phyloP scores from a whole-genome alignment of 2,797 vertebrate species.

The Petrocephalus sullivani region DNA sequence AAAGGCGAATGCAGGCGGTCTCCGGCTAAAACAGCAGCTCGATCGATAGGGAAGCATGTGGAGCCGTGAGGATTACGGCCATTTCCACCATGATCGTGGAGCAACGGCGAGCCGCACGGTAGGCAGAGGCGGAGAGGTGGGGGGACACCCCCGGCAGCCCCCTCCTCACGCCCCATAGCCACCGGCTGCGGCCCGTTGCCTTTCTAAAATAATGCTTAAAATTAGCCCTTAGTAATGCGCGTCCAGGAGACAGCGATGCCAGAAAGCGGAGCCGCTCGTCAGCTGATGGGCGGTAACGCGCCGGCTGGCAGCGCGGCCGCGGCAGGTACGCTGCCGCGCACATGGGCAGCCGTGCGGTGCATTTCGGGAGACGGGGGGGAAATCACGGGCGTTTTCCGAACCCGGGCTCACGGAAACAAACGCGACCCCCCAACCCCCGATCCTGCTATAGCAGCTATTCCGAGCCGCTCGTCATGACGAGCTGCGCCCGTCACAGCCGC shows the following conservation, averaged over 20 bases:
- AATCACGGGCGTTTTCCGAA: background rate
- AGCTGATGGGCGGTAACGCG: conserved; percentile 17
- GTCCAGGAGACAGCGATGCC: background rate
- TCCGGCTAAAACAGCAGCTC: background rate
- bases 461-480: background rate
- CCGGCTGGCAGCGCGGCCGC: background rate
- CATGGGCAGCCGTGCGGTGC: background rate
- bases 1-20: background rate
- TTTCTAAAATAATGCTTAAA: conserved; percentile 6
- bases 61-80: conserved; percentile 9
- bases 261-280: background rate
- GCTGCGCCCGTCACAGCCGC: background rate
- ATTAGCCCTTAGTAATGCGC: background rate
- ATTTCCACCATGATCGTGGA: background rate
- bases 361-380: background rate
- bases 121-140: background rate
- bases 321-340: too few species aligned
- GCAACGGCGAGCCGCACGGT: background rate
- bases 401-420: background rate
- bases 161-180: background rate
- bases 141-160: background rate
- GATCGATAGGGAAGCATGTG: conserved; percentile 18
- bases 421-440: background rate
- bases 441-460: background rate
- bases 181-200: background rate